These are phyloP conservation scores for Crossaster papposus DNA, from an alignment of 53 echinoderm and acorn worm species.

Conservation along the genomic window DNA sequence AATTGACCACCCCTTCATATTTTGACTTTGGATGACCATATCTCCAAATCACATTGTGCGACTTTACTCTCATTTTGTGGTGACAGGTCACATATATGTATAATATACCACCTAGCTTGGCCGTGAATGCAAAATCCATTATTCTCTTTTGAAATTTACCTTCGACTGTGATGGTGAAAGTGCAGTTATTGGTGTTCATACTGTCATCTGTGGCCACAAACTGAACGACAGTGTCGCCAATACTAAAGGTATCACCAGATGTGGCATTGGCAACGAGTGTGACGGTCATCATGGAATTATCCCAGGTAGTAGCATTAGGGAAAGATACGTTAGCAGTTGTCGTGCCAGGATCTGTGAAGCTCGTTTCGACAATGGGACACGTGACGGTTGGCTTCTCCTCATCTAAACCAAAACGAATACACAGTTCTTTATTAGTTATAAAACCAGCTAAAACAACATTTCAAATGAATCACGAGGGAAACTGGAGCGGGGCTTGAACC, in stretches of 20 bases:
- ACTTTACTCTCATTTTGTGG: too few species aligned
- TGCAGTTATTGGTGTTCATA: background rate
- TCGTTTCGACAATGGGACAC: background rate
- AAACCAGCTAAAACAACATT: background rate
- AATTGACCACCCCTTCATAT: too few species aligned
- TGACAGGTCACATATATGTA: too few species aligned
- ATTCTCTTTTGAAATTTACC: background rate
- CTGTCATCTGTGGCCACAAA: conserved; percentile 13
- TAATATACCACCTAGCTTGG: too few species aligned
- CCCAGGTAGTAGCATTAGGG: background rate
- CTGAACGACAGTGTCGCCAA: conserved; percentile 7
- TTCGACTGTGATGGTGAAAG: conserved; percentile 5
- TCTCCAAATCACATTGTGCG: too few species aligned
- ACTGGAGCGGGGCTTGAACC: too few species aligned
- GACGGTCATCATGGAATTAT: background rate
- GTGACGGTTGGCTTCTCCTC: background rate
- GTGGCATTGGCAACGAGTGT: background rate
- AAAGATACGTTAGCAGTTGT: conserved; percentile 9
- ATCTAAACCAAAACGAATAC: background rate
- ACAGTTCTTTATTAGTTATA: background rate
- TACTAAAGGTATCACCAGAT: background rate
- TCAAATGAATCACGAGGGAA: too few species aligned
- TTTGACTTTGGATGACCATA: too few species aligned
- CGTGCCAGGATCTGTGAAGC: background rate
- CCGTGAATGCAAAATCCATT: too few species aligned